Evolutionary conservation across 2,797 vertebrate species (phyloP).

Genomic region (Salarias fasciatus): DNA sequence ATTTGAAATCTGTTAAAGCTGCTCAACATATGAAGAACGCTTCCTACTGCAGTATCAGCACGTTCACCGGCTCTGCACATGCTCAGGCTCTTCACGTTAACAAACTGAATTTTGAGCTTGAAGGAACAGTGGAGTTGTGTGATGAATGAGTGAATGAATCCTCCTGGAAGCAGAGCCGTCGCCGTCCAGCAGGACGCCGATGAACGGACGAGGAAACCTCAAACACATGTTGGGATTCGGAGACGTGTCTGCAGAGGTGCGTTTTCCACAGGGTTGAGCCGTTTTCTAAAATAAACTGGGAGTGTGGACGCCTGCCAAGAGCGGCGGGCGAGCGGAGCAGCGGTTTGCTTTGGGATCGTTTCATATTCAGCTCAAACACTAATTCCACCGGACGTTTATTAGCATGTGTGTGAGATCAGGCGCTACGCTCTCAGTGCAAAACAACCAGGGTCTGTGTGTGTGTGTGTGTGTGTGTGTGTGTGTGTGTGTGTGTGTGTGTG

Average conservation of each 20-base stretch:
- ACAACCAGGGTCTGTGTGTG: no score
- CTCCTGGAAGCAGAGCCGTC: no score
- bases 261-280: slow-evolving; percentile 15
- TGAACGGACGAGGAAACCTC: background rate
- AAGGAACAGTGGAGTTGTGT: no score
- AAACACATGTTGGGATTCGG: slow-evolving; percentile 33
- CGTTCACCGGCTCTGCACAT: no score
- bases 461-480: slow-evolving; percentile 47
- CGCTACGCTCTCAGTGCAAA: slow-evolving; percentile 17
- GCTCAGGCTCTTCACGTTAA: no score
- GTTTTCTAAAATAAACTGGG: slow-evolving; percentile 50
- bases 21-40: no score
- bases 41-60: no score
- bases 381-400: background rate
- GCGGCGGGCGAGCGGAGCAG: slow-evolving; percentile 27
- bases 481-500: slow-evolving; percentile 4
- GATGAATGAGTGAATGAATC: no score
- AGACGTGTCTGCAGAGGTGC: no score
- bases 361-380: slow-evolving; percentile 4
- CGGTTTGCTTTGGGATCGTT: slow-evolving; percentile 38
- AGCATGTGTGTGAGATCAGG: background rate
- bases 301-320: slow-evolving; percentile 36
- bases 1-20: no score
- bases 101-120: no score
- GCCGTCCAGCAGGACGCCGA: no score